These are phyloP conservation scores for Drosophila nigrodunni DNA, from an alignment of 1,140 invertebrate species.

Conservation along the genomic window DNA sequence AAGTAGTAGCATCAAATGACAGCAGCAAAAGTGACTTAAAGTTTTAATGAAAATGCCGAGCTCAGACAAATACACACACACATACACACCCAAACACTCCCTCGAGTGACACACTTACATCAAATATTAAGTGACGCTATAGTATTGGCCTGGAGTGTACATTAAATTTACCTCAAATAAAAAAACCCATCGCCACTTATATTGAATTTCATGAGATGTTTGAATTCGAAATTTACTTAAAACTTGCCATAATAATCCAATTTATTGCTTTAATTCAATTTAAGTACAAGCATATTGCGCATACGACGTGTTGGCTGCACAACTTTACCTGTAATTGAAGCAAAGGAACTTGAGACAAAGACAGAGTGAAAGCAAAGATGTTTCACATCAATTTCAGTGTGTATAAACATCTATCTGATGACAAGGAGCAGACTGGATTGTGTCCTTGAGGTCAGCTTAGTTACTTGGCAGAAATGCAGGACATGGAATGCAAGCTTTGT, in stretches of 20 bases:
- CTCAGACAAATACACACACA: constrained; percentile 42
- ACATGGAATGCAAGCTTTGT: not conserved
- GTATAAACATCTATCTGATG: not conserved
- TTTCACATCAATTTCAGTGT: constrained; percentile 6
- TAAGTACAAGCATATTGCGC: constrained; percentile 42
- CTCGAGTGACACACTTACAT: constrained; percentile 53
- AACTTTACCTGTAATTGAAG: constrained; percentile 40
- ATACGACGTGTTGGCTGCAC: constrained; percentile 28
- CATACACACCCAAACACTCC: constrained; percentile 17
- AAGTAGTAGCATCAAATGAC: constrained; percentile 74
- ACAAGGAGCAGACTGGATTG: not conserved
- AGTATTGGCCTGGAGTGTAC: constrained; percentile 61
- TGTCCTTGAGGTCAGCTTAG: constrained; percentile 9
- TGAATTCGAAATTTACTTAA: constrained; percentile 8
- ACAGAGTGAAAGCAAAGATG: not conserved
- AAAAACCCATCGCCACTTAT: constrained; percentile 1
- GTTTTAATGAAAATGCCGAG: constrained; percentile 77
- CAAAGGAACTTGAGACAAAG: not conserved
- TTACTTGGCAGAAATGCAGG: not conserved
- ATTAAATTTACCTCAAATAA: constrained; percentile 56
- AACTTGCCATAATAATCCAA: constrained; percentile 56
- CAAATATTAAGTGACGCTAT: constrained; percentile 74
- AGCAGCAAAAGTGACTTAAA: constrained; percentile 77
- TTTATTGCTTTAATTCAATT: constrained; percentile 59
- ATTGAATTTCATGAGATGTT: constrained; percentile 39